Conservation (phyloP, 2,888 invertebrate species). For the Caenorhabditis auriculariae region DNA sequence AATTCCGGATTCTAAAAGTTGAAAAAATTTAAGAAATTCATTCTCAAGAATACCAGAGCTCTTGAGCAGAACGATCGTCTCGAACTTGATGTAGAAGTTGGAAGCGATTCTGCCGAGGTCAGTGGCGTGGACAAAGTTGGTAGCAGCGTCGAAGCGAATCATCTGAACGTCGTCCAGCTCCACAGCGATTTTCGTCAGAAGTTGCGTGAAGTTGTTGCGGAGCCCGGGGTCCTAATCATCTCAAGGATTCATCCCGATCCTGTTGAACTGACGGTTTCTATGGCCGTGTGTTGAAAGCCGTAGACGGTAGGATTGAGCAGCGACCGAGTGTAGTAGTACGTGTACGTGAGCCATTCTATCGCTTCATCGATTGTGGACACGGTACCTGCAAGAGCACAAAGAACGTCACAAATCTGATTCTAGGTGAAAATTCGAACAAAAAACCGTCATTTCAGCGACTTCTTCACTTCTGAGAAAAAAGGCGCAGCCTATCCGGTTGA, state of each 20-base stretch:
- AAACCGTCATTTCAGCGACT: too few species aligned
- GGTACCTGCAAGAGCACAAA: constrained; percentile 80
- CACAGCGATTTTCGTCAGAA: constrained; percentile 80
- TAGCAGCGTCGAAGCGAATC: constrained; percentile 84
- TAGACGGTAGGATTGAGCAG: constrained; percentile 83
- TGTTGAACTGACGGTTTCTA: constrained; percentile 59
- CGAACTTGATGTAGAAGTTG: constrained; percentile 94
- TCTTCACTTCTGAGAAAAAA: too few species aligned
- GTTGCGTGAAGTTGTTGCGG: constrained; percentile 76
- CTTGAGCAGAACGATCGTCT: constrained; percentile 77
- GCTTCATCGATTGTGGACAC: constrained; percentile 93
- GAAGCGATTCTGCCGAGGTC: constrained; percentile 94
- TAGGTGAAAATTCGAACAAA: too few species aligned
- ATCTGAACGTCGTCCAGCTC: constrained; percentile 87
- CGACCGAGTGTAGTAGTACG: constrained; percentile 92
- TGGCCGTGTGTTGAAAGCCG: constrained; percentile 71
- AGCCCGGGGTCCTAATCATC: constrained; percentile 82
- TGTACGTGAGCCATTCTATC: constrained; percentile 95
- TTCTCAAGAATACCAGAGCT: constrained; percentile 22
- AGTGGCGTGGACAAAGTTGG: constrained; percentile 63
- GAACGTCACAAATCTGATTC: too few species aligned
- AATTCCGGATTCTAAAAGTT: constrained; percentile 6
- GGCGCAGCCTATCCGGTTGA: too few species aligned
- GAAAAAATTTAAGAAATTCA: not conserved
- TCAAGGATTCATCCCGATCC: constrained; percentile 74